A percentile compares a stretch with the other conserved stretches of the same genome.
Conservation (phyloP, 2,888 invertebrate species). For the Maniola hyperantus region DNA sequence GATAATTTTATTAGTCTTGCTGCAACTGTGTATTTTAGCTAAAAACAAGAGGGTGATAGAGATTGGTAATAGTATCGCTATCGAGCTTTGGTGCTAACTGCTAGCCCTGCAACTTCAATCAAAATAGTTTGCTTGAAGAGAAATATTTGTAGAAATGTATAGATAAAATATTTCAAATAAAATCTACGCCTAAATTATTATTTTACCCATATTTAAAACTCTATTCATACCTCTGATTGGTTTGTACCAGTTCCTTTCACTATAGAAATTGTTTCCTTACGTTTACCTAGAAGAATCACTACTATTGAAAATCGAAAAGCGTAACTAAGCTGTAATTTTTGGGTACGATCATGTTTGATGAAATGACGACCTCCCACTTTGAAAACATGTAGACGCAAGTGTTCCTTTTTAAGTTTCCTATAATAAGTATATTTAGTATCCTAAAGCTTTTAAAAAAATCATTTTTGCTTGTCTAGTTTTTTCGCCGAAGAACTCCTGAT, state of each 20-base stretch:
- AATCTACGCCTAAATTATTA: neutral
- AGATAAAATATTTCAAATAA: neutral
- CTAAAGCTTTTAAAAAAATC: too few relatives aligned
- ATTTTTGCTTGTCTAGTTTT: too few relatives aligned
- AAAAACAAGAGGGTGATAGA: too few relatives aligned
- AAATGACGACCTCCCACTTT: slow-evolving; percentile 5
- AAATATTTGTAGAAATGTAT: neutral
- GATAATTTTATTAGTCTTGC: too few relatives aligned
- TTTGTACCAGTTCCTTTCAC: neutral
- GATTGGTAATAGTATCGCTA: too few relatives aligned
- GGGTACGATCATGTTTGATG: slow-evolving; percentile 4
- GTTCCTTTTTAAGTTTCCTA: too few relatives aligned
- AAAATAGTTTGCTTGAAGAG: too few relatives aligned
- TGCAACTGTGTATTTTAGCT: too few relatives aligned
- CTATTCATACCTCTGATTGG: neutral
- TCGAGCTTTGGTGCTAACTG: too few relatives aligned
- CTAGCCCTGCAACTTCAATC: too few relatives aligned
- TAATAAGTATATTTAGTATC: too few relatives aligned
- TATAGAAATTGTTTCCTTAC: slow-evolving; percentile 9
- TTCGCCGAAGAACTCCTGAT: too few relatives aligned
- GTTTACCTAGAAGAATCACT: neutral
- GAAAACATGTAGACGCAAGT: neutral
- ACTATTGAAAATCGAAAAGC: slow-evolving; percentile 18
- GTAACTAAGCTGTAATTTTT: slow-evolving; percentile 14
- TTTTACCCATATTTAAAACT: slow-evolving; percentile 3